Percentiles rank a stretch among this genome's conserved stretches.
Evolutionary conservation across 2,888 invertebrate genomes (phyloP).

Genomic region (Rhamnusium bicolor): DNA sequence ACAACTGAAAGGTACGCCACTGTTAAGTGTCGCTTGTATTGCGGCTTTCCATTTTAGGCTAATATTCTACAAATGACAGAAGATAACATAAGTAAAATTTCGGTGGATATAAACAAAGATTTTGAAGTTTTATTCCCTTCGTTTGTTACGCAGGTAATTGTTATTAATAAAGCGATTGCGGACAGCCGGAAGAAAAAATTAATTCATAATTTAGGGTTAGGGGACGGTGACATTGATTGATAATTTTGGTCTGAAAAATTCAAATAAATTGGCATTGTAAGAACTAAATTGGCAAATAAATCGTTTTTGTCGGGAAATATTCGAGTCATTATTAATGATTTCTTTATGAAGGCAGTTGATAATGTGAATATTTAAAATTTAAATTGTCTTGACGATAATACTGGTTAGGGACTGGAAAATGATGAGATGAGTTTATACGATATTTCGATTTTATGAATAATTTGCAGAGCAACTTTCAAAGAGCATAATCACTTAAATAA

Average conservation of each 20-base stretch:
- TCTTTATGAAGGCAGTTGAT: not conserved
- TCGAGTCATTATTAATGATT: not conserved
- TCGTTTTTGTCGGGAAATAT: not conserved
- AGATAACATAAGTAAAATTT: too few species aligned
- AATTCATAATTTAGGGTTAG: not conserved
- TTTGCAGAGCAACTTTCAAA: too few species aligned
- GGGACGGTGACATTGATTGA: slow-evolving; percentile 6
- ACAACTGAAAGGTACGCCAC: too few species aligned
- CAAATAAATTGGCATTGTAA: not conserved
- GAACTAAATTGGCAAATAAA: not conserved
- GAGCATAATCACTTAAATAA: too few species aligned
- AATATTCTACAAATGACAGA: too few species aligned
- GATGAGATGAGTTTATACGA: too few species aligned
- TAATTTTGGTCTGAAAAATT: not conserved
- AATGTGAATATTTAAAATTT: not conserved
- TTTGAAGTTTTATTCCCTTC: too few species aligned
- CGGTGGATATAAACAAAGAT: too few species aligned
- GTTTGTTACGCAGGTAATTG: not conserved
- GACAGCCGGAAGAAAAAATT: not conserved
- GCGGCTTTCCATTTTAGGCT: too few species aligned
- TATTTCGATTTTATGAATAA: too few species aligned
- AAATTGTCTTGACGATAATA: not conserved
- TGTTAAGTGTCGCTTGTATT: too few species aligned
- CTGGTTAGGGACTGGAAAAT: too few species aligned
- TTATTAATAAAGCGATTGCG: not conserved